Percentiles rank a stretch among this genome's conserved stretches.
These are phyloP conservation scores for Drosophila pectinifera DNA, from an alignment of 1,140 invertebrate genomes.

Conservation along the genomic window DNA sequence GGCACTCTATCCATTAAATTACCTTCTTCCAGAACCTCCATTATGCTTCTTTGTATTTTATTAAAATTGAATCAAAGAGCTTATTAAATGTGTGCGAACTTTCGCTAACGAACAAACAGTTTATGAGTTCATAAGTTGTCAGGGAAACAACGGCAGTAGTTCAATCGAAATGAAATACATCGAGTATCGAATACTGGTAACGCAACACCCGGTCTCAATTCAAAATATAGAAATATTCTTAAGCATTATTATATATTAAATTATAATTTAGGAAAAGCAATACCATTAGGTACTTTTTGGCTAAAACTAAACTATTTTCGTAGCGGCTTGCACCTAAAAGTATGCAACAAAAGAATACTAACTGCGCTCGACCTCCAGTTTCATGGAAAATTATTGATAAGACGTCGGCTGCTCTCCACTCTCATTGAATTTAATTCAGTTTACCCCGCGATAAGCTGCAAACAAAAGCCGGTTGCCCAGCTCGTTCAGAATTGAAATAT, in stretches of 20 bases:
- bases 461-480: conserved; percentile 21
- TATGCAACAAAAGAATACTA: conserved; percentile 15
- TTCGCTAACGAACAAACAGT: conserved; percentile 55
- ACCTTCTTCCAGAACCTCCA: conserved; percentile 94
- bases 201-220: too few relatives aligned
- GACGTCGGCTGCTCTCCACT: not conserved
- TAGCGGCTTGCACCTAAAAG: conserved; percentile 13
- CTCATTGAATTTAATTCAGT: conserved; percentile 32
- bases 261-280: too few relatives aligned
- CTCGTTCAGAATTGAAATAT: conserved; percentile 30
- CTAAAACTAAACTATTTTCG: not conserved
- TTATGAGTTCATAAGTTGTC: conserved; percentile 29
- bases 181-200: too few relatives aligned
- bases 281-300: too few relatives aligned
- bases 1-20: conserved; percentile 93
- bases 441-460: conserved; percentile 40
- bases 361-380: conserved; percentile 10
- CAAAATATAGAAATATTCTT: too few relatives aligned
- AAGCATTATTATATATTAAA: too few relatives aligned
- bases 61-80: not conserved
- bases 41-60: conserved; percentile 62
- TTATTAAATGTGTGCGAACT: not conserved
- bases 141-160: conserved; percentile 20
- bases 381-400: conserved; percentile 28
- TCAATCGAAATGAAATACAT: not conserved